These are phyloP conservation scores for Euleptes europaea DNA, from an alignment of 2,113 vertebrate species.

Conservation along the genomic window DNA sequence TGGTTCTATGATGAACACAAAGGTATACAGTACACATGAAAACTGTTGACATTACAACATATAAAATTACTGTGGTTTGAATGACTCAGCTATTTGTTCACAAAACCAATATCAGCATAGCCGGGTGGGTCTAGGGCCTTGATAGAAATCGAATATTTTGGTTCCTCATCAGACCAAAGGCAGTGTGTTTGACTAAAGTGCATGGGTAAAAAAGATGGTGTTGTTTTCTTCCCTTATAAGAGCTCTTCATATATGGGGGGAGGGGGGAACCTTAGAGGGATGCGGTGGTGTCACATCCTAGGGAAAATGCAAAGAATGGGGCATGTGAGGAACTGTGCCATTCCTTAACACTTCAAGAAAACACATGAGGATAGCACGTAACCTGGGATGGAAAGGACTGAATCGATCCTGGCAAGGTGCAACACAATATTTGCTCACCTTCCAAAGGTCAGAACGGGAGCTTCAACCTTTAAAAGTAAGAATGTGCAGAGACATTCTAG, in stretches of 20 bases:
- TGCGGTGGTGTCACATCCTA: not conserved
- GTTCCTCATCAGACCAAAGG: not conserved
- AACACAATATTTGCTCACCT: not conserved
- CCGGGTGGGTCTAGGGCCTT: too few relatives aligned
- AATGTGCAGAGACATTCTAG: too few relatives aligned
- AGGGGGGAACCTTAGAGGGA: not conserved
- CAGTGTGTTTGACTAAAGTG: not conserved
- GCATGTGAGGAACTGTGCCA: not conserved
- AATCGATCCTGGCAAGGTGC: not conserved
- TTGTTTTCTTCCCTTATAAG: not conserved
- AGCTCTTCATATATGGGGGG: not conserved
- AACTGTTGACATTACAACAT: not conserved
- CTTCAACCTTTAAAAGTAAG: not conserved
- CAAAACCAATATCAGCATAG: not conserved
- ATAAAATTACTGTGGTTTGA: not conserved
- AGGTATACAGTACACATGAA: not conserved
- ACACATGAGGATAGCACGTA: too few relatives aligned
- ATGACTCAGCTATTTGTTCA: not conserved
- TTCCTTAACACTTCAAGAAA: not conserved
- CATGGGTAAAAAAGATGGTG: not conserved
- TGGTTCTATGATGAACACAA: not conserved
- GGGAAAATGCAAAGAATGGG: not conserved
- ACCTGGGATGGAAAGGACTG: too few relatives aligned
- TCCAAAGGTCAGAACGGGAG: not conserved
- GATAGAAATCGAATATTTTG: not conserved